Evolutionary conservation across 2,888 invertebrate species (phyloP), one percentile per base, ranked within the genome.

Genomic region (Yponomeuta malinellus): DNA sequence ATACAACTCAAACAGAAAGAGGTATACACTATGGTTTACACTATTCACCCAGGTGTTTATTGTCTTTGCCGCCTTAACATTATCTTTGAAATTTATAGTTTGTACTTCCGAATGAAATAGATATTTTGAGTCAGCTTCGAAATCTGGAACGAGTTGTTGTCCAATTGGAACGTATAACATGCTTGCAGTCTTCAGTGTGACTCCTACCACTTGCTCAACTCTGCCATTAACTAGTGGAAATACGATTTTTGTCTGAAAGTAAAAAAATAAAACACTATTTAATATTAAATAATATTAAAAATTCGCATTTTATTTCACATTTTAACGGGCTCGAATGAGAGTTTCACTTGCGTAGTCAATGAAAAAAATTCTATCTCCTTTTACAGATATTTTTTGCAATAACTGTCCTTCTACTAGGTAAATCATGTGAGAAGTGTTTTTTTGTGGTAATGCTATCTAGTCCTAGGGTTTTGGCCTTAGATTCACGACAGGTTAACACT

Each of bases 31-130:
- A 23, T 23, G 23, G 23, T 23, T 23, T 23, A 23, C 10, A 12
- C 8, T 15, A 59, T 5, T 77, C 81, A 90, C 96, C 96, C 97
- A 98, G 0, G 81, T 73, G 79, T 98, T 98, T 69, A 99, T 97
- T 10, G 83, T 88, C 0, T 85, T 75, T 0, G 92, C 93, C 2
- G 94, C 89, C 9, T 80, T 81, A 0, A 69, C 72, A 0, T 88
- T 83, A 29, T 93, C 76, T 0, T 70, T 71, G 75, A 97, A 97
- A 76, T 96, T 85, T 0, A 96, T 73, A 29, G 87, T 87, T 76
- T 95, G 88, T 0, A 94, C 93, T 73, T 94, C 93, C 0, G 96
- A 93, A 2, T 88, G 81, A 78, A 96, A 97, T 33, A 93, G 84
- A 9, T 93, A 88, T 23, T 83, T 81, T 0, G 95, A 93, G 0